Conservation (phyloP, 1,140 invertebrate species). For the Ostrea denselamellosa region DNA sequence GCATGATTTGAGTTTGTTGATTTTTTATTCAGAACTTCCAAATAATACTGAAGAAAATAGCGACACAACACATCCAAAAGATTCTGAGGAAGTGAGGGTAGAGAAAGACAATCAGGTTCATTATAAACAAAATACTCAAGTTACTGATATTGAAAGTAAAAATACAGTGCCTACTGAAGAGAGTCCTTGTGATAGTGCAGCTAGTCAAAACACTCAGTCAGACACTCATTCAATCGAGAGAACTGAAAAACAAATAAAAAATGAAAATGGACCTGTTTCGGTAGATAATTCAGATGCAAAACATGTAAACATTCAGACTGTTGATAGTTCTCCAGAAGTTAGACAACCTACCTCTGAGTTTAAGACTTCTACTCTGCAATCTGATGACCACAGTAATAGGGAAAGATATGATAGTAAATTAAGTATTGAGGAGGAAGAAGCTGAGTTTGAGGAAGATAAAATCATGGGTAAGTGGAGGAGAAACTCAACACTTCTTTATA, state of each 20-base stretch:
- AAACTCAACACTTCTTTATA: background rate
- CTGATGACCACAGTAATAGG: conserved; percentile 36
- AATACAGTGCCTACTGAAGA: conserved; percentile 39
- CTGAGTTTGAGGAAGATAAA: conserved; percentile 63
- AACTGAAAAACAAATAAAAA: conserved; percentile 11
- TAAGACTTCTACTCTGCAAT: conserved; percentile 45
- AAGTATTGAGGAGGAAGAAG: conserved; percentile 52
- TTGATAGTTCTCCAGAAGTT: conserved; percentile 2
- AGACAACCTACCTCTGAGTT: conserved; percentile 10
- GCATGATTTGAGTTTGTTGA: conserved; percentile 24
- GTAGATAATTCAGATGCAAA: background rate
- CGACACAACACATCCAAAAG: background rate
- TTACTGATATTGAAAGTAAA: background rate
- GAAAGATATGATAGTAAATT: conserved; percentile 49
- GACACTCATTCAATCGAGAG: background rate
- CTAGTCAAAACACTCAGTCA: conserved; percentile 1
- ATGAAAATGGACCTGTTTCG: background rate
- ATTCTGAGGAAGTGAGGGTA: conserved; percentile 40
- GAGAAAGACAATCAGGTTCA: conserved; percentile 17
- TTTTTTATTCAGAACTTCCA: conserved; percentile 18
- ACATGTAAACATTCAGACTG: background rate
- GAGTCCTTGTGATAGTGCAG: conserved; percentile 12
- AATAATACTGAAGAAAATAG: conserved; percentile 24
- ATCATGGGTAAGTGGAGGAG: conserved; percentile 59
- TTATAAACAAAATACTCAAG: conserved; percentile 36